Evolutionary conservation across 2,797 vertebrate species (phyloP).

Genomic region (Notoglanidium macrostoma): DNA sequence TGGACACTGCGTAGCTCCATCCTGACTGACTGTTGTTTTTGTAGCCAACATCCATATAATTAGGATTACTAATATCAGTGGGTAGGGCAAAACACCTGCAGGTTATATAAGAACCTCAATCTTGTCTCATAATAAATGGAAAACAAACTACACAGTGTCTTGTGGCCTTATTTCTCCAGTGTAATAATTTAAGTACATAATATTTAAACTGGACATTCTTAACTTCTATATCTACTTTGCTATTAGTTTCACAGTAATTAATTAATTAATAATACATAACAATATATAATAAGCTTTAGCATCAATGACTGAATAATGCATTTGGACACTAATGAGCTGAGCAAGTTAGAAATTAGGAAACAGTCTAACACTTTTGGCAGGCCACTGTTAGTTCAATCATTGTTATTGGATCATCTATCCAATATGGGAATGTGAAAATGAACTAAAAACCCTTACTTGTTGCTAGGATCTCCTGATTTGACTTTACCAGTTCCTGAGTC

Average conservation of each 20-base stretch:
- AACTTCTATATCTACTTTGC: neutral
- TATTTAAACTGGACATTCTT: neutral
- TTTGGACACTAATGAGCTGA: neutral
- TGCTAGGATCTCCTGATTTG: slow-evolving; percentile 64
- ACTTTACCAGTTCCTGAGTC: slow-evolving; percentile 79
- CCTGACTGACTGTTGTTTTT: slow-evolving; percentile 69
- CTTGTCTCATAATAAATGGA: neutral
- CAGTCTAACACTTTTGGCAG: neutral
- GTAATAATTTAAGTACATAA: neutral
- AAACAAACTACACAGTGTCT: neutral
- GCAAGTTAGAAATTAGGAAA: neutral
- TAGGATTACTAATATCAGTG: slow-evolving; percentile 86
- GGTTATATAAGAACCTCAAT: slow-evolving; percentile 19
- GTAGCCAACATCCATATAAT: slow-evolving; percentile 79
- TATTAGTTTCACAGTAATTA: neutral
- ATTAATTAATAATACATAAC: neutral
- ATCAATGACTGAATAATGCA: neutral
- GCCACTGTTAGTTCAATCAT: neutral
- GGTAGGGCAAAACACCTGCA: slow-evolving; percentile 68
- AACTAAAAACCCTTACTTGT: slow-evolving; percentile 64
- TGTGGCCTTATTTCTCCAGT: neutral
- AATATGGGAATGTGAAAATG: neutral
- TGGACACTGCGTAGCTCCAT: slow-evolving; percentile 81
- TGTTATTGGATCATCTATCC: neutral
- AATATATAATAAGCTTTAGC: neutral